These are phyloP conservation scores for Bedellia somnulentella DNA, from an alignment of 2,888 invertebrate species.

Conservation along the genomic window DNA sequence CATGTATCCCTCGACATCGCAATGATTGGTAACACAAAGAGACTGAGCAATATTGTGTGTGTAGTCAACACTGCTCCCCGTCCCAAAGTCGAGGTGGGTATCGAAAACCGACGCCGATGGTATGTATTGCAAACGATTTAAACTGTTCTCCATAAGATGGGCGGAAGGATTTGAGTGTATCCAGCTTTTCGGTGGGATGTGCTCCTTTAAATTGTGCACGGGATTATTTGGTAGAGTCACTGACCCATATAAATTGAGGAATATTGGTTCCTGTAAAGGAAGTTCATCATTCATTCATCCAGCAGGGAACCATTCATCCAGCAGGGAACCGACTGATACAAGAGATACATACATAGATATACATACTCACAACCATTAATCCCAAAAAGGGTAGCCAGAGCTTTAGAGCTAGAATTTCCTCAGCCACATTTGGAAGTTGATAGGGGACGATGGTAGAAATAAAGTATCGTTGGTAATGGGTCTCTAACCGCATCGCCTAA, in stretches of 20 bases:
- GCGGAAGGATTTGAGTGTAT: slow-evolving; percentile 25
- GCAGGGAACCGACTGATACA: no score
- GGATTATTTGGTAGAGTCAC: slow-evolving; percentile 32
- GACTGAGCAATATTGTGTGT: slow-evolving; percentile 46
- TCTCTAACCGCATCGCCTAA: no score
- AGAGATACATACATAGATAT: no score
- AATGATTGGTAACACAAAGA: slow-evolving; percentile 45
- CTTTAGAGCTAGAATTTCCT: no score
- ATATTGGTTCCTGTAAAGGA: slow-evolving; percentile 31
- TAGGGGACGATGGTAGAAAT: no score
- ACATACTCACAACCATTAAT: no score
- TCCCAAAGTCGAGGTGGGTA: slow-evolving; percentile 41
- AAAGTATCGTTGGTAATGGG: no score
- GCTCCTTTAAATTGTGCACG: slow-evolving; percentile 25
- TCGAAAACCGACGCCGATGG: slow-evolving; percentile 43
- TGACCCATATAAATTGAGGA: slow-evolving; percentile 30
- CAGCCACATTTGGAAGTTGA: no score
- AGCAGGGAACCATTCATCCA: not conserved
- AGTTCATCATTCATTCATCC: not conserved
- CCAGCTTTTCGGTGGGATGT: slow-evolving; percentile 29
- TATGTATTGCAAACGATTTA: slow-evolving; percentile 30
- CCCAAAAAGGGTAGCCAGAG: no score
- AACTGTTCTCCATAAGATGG: slow-evolving; percentile 45
- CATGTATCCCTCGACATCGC: slow-evolving; percentile 34
- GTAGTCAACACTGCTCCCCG: slow-evolving; percentile 29